phyloP scores from a whole-genome alignment of 1,140 invertebrate genomes.

The Drosophila pachea region DNA sequence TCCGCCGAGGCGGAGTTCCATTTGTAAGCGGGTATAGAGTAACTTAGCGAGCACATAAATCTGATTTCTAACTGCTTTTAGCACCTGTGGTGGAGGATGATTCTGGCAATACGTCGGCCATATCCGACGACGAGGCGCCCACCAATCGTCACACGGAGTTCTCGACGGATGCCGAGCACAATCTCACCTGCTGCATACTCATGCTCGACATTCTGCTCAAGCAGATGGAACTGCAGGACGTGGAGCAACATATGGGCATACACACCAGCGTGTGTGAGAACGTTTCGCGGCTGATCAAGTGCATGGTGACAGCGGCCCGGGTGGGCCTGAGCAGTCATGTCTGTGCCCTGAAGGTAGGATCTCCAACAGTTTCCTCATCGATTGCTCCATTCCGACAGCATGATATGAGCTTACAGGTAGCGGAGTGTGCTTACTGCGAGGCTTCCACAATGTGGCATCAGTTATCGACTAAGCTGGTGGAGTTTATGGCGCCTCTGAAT shows the following conservation, averaged over 20 bases:
- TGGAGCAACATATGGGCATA: constrained; percentile 90
- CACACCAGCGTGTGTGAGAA: constrained; percentile 87
- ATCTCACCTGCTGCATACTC: constrained; percentile 95
- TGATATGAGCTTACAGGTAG: constrained; percentile 48
- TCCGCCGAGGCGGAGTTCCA: constrained; percentile 79
- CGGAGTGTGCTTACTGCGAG: constrained; percentile 94
- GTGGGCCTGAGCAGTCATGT: constrained; percentile 86
- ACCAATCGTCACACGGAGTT: constrained; percentile 82
- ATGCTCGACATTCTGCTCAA: constrained; percentile 97
- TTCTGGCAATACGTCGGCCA: constrained; percentile 84
- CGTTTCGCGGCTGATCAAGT: constrained; percentile 88
- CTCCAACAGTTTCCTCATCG: no score
- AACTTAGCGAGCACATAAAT: no score
- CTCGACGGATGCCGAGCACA: constrained; percentile 84
- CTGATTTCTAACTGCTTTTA: constrained; percentile 42
- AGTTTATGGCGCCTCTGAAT: constrained; percentile 87
- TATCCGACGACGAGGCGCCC: constrained; percentile 86
- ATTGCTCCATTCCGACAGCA: background rate
- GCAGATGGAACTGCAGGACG: constrained; percentile 97
- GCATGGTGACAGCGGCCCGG: constrained; percentile 86
- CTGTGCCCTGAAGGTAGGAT: constrained; percentile 81
- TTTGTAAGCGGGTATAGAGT: constrained; percentile 79
- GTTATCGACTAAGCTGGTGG: constrained; percentile 88
- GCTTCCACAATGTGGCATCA: constrained; percentile 96
- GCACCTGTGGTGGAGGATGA: constrained; percentile 84